Percentiles rank a stretch among this genome's conserved stretches.
Evolutionary conservation across 2,888 invertebrate species (phyloP).

Genomic region (Ormyrus rosae): DNA sequence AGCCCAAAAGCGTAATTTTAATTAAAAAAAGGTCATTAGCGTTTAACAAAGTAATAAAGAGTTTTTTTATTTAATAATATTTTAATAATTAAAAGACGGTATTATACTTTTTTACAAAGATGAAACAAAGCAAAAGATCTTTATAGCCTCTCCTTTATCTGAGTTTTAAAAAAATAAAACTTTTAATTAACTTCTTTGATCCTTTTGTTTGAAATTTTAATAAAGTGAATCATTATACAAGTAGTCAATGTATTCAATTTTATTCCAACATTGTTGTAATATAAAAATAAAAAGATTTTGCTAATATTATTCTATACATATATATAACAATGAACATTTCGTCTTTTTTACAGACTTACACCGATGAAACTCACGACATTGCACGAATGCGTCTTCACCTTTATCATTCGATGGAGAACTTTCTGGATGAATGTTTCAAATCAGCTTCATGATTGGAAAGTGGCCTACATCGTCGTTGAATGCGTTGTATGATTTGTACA

Average conservation of each 20-base stretch:
- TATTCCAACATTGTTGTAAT: too few species aligned
- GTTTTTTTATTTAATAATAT: too few species aligned
- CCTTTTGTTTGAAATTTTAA: slow-evolving; percentile 6
- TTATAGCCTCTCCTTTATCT: neutral
- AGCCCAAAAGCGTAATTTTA: too few species aligned
- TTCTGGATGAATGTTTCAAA: slow-evolving; percentile 82
- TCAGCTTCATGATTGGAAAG: slow-evolving; percentile 61
- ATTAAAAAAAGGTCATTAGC: too few species aligned
- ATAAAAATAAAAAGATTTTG: too few species aligned
- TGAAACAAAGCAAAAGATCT: neutral
- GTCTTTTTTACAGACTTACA: slow-evolving; percentile 84
- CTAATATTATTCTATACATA: too few species aligned
- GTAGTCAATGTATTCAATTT: too few species aligned
- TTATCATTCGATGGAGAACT: slow-evolving; percentile 92
- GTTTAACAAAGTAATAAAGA: too few species aligned
- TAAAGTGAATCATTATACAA: neutral
- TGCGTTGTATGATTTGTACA: slow-evolving; percentile 67
- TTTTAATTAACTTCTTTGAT: neutral
- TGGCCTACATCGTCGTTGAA: slow-evolving; percentile 27
- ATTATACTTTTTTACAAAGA: too few species aligned
- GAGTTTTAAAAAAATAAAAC: too few species aligned
- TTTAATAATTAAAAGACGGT: too few species aligned
- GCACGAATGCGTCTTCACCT: slow-evolving; percentile 89
- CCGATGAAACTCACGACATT: slow-evolving; percentile 95
- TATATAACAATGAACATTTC: slow-evolving; percentile 7